phyloP scores from a whole-genome alignment of 1,140 invertebrate genomes.

The Galendromus occidentalis region DNA sequence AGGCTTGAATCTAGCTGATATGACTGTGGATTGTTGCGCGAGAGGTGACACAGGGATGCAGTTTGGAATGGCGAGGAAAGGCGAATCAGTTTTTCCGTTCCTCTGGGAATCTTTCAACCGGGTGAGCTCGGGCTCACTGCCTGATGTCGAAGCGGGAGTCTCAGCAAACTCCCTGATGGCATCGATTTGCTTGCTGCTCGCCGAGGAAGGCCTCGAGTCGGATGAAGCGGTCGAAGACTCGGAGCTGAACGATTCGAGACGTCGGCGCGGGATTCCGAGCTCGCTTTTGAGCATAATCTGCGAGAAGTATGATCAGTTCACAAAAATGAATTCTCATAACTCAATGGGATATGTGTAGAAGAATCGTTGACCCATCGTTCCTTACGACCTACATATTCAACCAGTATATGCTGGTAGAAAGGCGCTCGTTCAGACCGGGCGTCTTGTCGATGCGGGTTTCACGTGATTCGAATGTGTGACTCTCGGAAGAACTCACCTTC shows the following conservation, averaged over 20 bases:
- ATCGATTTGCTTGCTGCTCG: not conserved
- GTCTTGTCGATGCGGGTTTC: too few relatives aligned
- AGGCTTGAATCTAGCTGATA: not conserved
- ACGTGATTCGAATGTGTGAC: constrained; percentile 7
- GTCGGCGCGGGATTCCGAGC: not conserved
- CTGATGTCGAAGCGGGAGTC: not conserved
- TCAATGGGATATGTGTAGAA: too few relatives aligned
- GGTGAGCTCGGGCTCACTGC: not conserved
- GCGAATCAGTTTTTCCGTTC: not conserved
- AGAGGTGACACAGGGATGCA: too few relatives aligned
- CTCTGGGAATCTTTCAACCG: not conserved
- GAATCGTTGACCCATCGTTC: too few relatives aligned
- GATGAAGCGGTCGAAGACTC: not conserved
- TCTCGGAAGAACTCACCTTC: not conserved
- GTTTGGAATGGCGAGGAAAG: too few relatives aligned
- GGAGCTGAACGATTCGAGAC: not conserved
- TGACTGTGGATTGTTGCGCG: not conserved
- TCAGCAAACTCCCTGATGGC: not conserved
- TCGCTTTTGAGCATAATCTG: not conserved
- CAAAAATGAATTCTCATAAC: too few relatives aligned
- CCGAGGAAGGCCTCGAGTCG: not conserved
- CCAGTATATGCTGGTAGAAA: too few relatives aligned
- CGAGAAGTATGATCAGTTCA: too few relatives aligned
- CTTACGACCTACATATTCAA: too few relatives aligned
- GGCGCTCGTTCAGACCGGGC: too few relatives aligned